phyloP scores from a whole-genome alignment of 2,113 vertebrate genomes.

The Rattus rattus region DNA sequence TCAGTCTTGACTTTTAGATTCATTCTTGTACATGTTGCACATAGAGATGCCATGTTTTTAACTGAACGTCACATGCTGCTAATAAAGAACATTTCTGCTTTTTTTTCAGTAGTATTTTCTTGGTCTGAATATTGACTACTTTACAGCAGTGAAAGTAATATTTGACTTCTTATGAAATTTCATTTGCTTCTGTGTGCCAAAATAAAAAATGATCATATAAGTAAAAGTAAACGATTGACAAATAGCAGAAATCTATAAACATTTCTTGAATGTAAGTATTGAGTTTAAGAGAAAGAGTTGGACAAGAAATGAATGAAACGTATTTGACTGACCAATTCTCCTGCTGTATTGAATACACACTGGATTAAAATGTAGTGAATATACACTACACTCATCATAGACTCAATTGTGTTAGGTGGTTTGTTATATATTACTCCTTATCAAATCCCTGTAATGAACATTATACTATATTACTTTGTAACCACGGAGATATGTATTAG shows the following conservation, averaged over 20 bases:
- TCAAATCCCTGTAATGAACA: not conserved
- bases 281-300: slow-evolving; percentile 8
- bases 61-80: slow-evolving; percentile 63
- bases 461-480: not conserved
- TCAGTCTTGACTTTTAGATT: slow-evolving; percentile 75
- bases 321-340: slow-evolving; percentile 6
- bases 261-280: not conserved
- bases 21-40: slow-evolving; percentile 63
- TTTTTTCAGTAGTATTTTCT: slow-evolving; percentile 59
- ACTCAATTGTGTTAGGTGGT: not conserved
- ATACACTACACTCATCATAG: not conserved
- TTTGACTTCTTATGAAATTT: slow-evolving; percentile 46
- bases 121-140: slow-evolving; percentile 31
- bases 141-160: slow-evolving; percentile 8
- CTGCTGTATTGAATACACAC: not conserved
- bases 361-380: slow-evolving; percentile 34
- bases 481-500: not conserved
- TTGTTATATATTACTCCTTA: not conserved
- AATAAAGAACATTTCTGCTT: slow-evolving; percentile 74
- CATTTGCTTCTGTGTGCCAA: not conserved
- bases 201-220: slow-evolving; percentile 49
- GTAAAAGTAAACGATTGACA: not conserved
- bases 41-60: slow-evolving; percentile 72
- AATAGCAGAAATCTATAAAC: not conserved
- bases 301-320: not conserved